Evolutionary conservation across 1,140 invertebrate genomes (phyloP), one percentile per base, ranked within the genome.

Genomic region (Spodoptera litura): DNA sequence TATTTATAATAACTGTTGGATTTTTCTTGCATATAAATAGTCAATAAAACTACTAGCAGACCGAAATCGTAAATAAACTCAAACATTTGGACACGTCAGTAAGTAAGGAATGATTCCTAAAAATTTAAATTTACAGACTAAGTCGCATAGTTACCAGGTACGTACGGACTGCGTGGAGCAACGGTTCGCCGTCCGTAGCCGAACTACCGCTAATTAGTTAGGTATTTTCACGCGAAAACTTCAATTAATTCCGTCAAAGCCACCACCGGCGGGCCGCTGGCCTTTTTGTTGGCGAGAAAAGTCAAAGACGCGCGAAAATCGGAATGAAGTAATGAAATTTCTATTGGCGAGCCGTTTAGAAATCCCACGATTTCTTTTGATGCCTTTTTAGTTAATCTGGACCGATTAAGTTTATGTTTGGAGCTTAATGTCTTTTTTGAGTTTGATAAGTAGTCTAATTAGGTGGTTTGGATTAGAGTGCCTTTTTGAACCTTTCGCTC

Each of bases 171-270:
- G 78, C 75, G 52, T 27, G 49, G 71, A 56, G 35, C 55, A 13
- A 79, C 70, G 71, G 62, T 55, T 58, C 61, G 62, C 70, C 58
- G 73, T 44, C 72, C 59, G 20, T 68, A 31, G 71, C 83, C 79
- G 62, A 85, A 83, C 80, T 83, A 78, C 80, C 82, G 70, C 86
- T 87, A 88, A 88, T 88, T 87, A 88, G 87, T 86, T 88, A 80
- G 82, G 78, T 82, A 87, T 88, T 87, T 87, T 88, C 84, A 81
- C 81, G 81, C 77, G 83, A 86, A 86, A 85, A 88, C 86, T 88
- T 88, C 82, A 85, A 83, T 87, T 88, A 83, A 88, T 85, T 82
- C 87, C 81, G 78, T 84, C 81, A 87, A 86, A 86, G 79, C 84
- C 77, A 77, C 83, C 74, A 81, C 81, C 58, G 68, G 80, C 72